A percentile compares a stretch with the other conserved stretches of the same genome.
phyloP scores from a whole-genome alignment of 1,140 invertebrate genomes.

The Lepidurus arcticus region DNA sequence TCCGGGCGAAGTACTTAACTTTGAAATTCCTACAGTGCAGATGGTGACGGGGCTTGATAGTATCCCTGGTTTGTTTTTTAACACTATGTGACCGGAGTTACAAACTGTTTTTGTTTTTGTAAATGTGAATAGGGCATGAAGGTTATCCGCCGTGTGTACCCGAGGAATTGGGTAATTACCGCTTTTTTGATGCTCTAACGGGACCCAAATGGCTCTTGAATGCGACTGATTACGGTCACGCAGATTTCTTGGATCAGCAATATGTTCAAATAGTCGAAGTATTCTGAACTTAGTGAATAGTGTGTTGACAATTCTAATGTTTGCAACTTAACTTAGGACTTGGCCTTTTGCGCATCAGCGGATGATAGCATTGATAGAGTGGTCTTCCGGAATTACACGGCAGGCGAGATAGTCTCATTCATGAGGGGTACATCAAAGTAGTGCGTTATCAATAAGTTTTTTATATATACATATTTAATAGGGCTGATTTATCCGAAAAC shows the following conservation, averaged over 20 bases:
- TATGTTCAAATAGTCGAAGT: constrained; percentile 34
- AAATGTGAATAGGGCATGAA: neutral
- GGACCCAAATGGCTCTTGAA: constrained; percentile 38
- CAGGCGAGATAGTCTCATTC: constrained; percentile 31
- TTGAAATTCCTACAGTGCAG: constrained; percentile 37
- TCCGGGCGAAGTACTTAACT: constrained; percentile 38
- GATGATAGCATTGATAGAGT: constrained; percentile 7
- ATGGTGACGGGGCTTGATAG: constrained; percentile 37
- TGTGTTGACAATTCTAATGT: neutral
- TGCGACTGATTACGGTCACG: constrained; percentile 38
- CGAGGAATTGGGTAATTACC: constrained; percentile 34
- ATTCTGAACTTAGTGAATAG: neutral
- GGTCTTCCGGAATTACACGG: constrained; percentile 26
- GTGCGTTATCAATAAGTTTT: too few species aligned
- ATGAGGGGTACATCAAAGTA: neutral
- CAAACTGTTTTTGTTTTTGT: too few species aligned
- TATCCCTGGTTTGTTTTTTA: constrained; percentile 29
- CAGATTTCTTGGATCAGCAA: constrained; percentile 37
- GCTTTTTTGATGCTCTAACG: constrained; percentile 38
- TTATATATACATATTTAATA: too few species aligned
- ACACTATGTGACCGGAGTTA: neutral
- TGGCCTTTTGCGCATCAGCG: constrained; percentile 5
- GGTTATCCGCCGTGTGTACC: constrained; percentile 36
- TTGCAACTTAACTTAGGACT: neutral
- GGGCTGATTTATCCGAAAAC: too few species aligned